Conservation (phyloP, 2,888 invertebrate genomes). For the Scrobipalpa atriplicella region DNA sequence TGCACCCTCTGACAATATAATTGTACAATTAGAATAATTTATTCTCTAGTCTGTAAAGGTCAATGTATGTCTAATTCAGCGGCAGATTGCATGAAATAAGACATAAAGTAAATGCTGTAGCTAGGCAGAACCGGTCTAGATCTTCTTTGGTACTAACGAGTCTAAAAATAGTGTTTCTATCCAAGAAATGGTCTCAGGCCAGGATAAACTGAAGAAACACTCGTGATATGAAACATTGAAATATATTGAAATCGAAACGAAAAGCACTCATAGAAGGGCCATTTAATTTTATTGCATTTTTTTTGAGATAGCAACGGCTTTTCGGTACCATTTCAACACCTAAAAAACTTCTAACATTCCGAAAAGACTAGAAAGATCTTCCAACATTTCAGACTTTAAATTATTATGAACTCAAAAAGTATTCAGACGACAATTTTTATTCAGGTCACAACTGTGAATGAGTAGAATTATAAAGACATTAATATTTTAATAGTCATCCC, state of each 20-base stretch:
- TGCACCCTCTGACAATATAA: constrained; percentile 46
- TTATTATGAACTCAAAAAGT: too few species aligned
- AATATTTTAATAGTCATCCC: constrained; percentile 41
- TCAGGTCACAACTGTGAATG: constrained; percentile 25
- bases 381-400: too few species aligned
- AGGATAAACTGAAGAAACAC: constrained; percentile 2
- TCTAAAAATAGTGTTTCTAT: constrained; percentile 40
- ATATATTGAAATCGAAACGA: constrained; percentile 15
- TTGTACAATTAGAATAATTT: constrained; percentile 36
- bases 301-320: constrained; percentile 24
- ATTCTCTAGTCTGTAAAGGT: constrained; percentile 31
- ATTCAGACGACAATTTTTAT: constrained; percentile 13
- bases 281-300: constrained; percentile 24
- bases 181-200: constrained; percentile 33
- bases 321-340: background rate
- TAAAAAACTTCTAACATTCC: too few species aligned
- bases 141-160: constrained; percentile 38
- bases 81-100: constrained; percentile 37
- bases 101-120: constrained; percentile 41
- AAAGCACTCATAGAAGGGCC: constrained; percentile 18
- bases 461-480: constrained; percentile 36
- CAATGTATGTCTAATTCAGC: constrained; percentile 27
- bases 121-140: constrained; percentile 41
- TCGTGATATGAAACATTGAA: constrained; percentile 26
- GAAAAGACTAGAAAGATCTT: too few species aligned